Evolutionary conservation across 2,888 invertebrate species (phyloP).

Genomic region (Aricia artaxerxes): DNA sequence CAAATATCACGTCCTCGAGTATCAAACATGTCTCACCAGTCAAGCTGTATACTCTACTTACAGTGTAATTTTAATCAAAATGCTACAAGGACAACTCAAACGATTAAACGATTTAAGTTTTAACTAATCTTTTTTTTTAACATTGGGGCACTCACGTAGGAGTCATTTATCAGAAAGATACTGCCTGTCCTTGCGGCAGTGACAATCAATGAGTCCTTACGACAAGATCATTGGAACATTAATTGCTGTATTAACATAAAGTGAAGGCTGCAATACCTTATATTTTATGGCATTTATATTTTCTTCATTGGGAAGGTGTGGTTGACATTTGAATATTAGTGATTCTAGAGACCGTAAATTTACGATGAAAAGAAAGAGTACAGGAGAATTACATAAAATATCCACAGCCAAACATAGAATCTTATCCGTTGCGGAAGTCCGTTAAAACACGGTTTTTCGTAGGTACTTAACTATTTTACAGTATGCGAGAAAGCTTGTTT

Average conservation of each 20-base stretch:
- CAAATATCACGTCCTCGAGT: no score
- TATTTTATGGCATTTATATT: constrained; percentile 12
- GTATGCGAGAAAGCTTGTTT: no score
- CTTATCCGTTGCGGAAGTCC: background rate
- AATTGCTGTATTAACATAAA: constrained; percentile 41
- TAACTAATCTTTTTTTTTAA: background rate
- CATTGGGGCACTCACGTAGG: background rate
- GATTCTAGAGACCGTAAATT: background rate
- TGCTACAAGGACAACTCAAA: background rate
- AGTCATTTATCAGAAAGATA: background rate
- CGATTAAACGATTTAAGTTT: background rate
- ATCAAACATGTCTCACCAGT: no score
- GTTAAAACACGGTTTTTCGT: no score
- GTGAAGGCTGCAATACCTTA: constrained; percentile 30
- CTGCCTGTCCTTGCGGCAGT: background rate
- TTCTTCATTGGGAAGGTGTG: background rate
- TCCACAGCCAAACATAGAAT: background rate
- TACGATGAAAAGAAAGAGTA: background rate
- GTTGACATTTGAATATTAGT: constrained; percentile 5
- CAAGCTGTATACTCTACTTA: no score
- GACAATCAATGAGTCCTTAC: constrained; percentile 39
- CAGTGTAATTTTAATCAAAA: background rate
- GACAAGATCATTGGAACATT: constrained; percentile 45
- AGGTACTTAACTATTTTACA: no score
- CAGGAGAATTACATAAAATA: no score